Evolutionary conservation across 2,113 vertebrate species (phyloP).

Genomic region (Asarcornis scutulata): DNA sequence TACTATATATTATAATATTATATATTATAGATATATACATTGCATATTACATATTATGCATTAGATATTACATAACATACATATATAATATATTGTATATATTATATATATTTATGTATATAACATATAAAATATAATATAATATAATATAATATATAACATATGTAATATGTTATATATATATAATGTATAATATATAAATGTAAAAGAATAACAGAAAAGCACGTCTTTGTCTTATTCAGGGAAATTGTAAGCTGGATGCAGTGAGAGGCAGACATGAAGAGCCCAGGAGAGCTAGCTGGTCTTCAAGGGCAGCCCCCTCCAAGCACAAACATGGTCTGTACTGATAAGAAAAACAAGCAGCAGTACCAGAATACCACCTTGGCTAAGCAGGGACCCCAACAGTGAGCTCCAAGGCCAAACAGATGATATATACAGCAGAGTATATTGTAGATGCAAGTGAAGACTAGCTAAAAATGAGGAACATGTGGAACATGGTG

Average conservation of each 20-base stretch:
- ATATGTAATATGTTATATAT: too few relatives aligned
- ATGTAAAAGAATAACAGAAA: neutral
- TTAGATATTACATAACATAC: too few relatives aligned
- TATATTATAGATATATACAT: too few relatives aligned
- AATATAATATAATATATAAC: too few relatives aligned
- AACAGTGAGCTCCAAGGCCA: neutral
- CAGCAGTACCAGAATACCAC: neutral
- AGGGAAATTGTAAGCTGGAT: neutral
- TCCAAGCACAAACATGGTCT: neutral
- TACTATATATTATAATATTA: too few relatives aligned
- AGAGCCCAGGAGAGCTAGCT: neutral
- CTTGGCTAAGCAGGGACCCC: neutral
- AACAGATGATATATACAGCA: neutral
- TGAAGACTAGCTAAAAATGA: neutral
- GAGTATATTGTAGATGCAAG: neutral
- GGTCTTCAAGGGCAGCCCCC: neutral
- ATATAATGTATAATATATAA: too few relatives aligned
- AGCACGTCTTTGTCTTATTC: neutral
- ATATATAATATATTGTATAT: too few relatives aligned
- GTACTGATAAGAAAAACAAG: neutral
- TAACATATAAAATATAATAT: too few relatives aligned
- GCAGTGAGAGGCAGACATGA: neutral
- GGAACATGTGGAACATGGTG: neutral
- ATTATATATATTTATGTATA: too few relatives aligned
- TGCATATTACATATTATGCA: too few relatives aligned